Conservation (phyloP, 2,113 vertebrate species). For the Prinia subflava region DNA sequence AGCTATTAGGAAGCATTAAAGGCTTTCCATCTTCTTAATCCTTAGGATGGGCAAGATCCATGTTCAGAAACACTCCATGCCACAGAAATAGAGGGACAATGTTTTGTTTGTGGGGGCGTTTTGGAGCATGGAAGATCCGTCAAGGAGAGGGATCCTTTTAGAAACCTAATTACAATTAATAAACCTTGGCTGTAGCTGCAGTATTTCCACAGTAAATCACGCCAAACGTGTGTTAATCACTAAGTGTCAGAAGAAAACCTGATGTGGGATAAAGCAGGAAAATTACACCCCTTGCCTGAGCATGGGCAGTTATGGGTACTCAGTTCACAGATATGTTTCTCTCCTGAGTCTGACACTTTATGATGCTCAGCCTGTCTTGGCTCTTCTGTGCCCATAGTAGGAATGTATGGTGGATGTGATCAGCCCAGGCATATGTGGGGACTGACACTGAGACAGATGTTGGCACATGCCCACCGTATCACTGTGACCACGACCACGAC, state of each 20-base stretch:
- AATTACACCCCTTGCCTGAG: background rate
- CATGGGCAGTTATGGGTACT: fast-evolving
- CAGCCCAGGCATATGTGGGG: fast-evolving
- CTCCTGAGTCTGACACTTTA: background rate
- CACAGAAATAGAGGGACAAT: background rate
- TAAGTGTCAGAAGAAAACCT: background rate
- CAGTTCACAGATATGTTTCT: background rate
- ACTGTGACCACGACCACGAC: background rate
- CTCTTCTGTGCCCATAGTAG: background rate
- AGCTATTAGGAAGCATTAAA: background rate
- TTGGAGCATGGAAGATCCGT: background rate
- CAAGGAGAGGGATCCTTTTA: background rate
- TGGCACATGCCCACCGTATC: background rate
- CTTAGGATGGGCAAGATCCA: background rate
- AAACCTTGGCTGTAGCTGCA: background rate
- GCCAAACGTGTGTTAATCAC: background rate
- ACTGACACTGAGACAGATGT: fast-evolving
- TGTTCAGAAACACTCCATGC: background rate
- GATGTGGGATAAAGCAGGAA: background rate
- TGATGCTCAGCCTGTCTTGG: background rate
- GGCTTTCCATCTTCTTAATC: background rate
- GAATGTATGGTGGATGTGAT: fast-evolving
- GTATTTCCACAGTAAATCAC: background rate
- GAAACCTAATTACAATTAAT: background rate
- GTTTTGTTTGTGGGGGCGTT: background rate